Conservation (phyloP, 30 jellyfish, hydroid and myxozoan genomes). For the Hydra vulgaris region DNA sequence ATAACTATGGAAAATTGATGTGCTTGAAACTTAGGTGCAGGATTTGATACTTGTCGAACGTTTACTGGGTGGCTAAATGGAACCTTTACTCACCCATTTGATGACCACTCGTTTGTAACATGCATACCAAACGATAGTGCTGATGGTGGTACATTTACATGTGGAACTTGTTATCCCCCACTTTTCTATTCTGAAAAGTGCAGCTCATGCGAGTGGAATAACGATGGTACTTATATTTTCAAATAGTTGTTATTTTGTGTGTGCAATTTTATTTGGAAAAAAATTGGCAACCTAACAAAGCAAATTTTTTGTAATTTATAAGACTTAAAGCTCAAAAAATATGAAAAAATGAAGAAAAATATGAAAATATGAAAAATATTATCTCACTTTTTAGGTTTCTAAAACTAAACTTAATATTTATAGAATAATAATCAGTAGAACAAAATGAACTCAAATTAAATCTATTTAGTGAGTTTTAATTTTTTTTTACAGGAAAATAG, state of each 20-base stretch:
- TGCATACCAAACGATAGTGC: not conserved
- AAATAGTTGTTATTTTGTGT: too few relatives aligned
- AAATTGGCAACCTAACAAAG: too few relatives aligned
- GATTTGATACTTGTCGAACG: constrained; percentile 1
- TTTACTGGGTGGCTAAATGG: not conserved
- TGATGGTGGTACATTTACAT: constrained; percentile 7
- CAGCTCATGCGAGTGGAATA: not conserved
- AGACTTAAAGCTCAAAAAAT: too few relatives aligned
- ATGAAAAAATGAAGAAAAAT: not conserved
- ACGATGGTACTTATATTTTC: not conserved
- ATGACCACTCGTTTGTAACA: not conserved
- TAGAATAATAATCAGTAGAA: too few relatives aligned
- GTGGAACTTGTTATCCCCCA: constrained; percentile 4
- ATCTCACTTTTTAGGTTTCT: too few relatives aligned
- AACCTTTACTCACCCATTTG: not conserved
- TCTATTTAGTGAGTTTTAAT: too few relatives aligned
- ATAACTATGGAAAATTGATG: too few relatives aligned
- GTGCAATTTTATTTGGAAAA: too few relatives aligned
- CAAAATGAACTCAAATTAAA: too few relatives aligned
- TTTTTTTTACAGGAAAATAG: too few relatives aligned
- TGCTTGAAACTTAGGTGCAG: not conserved
- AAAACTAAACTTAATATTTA: too few relatives aligned
- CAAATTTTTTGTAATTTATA: too few relatives aligned
- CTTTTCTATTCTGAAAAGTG: constrained; percentile 2
- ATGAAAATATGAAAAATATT: not conserved